These are phyloP conservation scores for Chrysomallon squamiferum DNA, from an alignment of 1,140 invertebrate species.

Conservation along the genomic window DNA sequence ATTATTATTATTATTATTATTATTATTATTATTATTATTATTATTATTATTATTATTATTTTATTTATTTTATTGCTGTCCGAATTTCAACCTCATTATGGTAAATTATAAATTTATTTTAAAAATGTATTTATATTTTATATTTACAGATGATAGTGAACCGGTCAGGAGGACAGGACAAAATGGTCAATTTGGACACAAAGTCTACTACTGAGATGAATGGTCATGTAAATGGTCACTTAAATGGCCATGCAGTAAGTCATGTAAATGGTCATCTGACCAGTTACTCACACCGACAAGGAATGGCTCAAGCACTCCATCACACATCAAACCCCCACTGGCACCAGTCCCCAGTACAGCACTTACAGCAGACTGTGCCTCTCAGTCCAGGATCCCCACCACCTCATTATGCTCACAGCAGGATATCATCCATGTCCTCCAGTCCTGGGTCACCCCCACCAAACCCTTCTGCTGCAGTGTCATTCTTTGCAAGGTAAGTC, in stretches of 20 bases:
- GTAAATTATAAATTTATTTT: too few species aligned
- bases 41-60: too few species aligned
- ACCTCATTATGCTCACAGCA: neutral
- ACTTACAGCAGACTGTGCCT: neutral
- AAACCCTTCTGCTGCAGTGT: constrained; percentile 3
- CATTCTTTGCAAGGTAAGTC: constrained; percentile 5
- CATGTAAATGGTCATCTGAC: neutral
- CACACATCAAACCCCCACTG: neutral
- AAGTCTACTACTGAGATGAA: too few species aligned
- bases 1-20: too few species aligned
- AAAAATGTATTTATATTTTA: too few species aligned
- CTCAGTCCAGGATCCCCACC: neutral
- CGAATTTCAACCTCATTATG: too few species aligned
- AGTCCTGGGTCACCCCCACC: constrained; percentile 2
- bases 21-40: too few species aligned
- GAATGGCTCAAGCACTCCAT: neutral
- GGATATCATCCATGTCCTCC: neutral
- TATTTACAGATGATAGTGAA: neutral
- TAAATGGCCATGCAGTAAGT: neutral
- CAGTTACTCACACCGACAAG: neutral
- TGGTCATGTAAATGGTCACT: too few species aligned
- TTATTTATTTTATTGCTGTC: too few species aligned
- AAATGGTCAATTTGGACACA: neutral
- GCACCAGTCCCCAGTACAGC: neutral
- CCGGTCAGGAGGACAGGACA: neutral